Evolutionary conservation across 35 echinoderm and acorn worm genomes (phyloP), one percentile per base, ranked within the genome.

Genomic region (Strongylocentrotus purpuratus): DNA sequence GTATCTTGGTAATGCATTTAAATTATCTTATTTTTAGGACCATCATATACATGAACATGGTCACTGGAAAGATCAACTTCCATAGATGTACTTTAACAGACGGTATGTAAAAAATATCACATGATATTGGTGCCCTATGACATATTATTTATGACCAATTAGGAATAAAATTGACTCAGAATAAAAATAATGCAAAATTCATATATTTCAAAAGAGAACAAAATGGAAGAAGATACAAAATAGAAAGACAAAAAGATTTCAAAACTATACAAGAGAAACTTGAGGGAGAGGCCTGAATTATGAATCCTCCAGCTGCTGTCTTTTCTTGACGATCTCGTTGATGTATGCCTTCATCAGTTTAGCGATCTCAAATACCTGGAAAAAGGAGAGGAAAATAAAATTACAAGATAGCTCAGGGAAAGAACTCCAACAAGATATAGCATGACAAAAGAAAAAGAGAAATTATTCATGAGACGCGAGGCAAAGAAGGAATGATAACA

Each of bases 261-360:
- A 25, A 41, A 89, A 45, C 25, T 33, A 89, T 18, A 20, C 33
- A 4, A 17, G 9, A 18, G 31, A 28, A 4, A n/a, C 1, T 70
- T 28, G 65, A 78, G 65, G 22, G 65, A 78, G 25, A 28, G 32
- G 45, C 33, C 33, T 89, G 87, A 46, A 93, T 85, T 55, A 93
- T 32, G 65, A 96, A 11, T 58, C 95, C 45, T 97, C 96, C 88
- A 97, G 98, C 45, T 97, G 97, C 88, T 99, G 98, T 58, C 98
- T 94, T 88, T 97, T 98, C 45, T 95, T 86, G 46, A 99, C 98
- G 52, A 99, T 99, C 94, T 99, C 98, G 46, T 99, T 99, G 97
- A 99, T 99, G 96, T 99, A 99, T 59, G 98, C 97, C 60, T 99
- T 99, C 98, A 99, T 99, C 25, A 99, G 96, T 89, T 99, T 99